phyloP scores from a whole-genome alignment of 2,888 invertebrate species.

The Patella ulyssiponensis region DNA sequence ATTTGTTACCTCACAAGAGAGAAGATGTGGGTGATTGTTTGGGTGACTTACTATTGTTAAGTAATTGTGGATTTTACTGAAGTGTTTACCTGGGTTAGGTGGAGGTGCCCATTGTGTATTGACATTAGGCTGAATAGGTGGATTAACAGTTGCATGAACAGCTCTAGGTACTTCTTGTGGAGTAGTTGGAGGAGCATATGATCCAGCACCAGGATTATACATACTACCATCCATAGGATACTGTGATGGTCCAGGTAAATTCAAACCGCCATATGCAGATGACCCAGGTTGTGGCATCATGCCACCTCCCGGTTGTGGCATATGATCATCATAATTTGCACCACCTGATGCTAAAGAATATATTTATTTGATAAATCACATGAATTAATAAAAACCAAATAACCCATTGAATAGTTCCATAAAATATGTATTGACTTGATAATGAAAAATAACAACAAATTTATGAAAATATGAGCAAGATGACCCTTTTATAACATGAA shows the following conservation, averaged over 20 bases:
- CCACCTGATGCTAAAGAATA: too few relatives aligned
- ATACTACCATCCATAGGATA: constrained; percentile 26
- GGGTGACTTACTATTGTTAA: too few relatives aligned
- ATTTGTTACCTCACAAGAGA: too few relatives aligned
- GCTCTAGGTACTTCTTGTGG: constrained; percentile 36
- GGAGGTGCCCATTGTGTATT: constrained; percentile 54
- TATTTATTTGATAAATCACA: too few relatives aligned
- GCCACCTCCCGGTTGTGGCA: constrained; percentile 15
- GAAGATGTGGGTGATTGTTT: too few relatives aligned
- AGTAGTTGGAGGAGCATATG: constrained; percentile 44
- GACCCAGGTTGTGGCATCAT: constrained; percentile 29
- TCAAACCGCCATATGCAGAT: constrained; percentile 14
- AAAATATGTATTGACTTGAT: too few relatives aligned
- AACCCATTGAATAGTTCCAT: too few relatives aligned
- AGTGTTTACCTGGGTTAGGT: constrained; percentile 50
- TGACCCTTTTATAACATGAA: too few relatives aligned
- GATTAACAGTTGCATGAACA: constrained; percentile 7
- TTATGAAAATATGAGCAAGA: too few relatives aligned
- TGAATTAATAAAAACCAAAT: too few relatives aligned
- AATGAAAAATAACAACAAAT: too few relatives aligned
- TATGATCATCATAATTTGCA: background rate
- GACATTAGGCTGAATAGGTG: constrained; percentile 22
- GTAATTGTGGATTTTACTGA: too few relatives aligned
- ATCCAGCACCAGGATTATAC: constrained; percentile 37
- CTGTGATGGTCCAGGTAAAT: constrained; percentile 1